These are phyloP conservation scores for Ophioninae sp. DNA, from an alignment of 2,888 invertebrate species.

Conservation along the genomic window DNA sequence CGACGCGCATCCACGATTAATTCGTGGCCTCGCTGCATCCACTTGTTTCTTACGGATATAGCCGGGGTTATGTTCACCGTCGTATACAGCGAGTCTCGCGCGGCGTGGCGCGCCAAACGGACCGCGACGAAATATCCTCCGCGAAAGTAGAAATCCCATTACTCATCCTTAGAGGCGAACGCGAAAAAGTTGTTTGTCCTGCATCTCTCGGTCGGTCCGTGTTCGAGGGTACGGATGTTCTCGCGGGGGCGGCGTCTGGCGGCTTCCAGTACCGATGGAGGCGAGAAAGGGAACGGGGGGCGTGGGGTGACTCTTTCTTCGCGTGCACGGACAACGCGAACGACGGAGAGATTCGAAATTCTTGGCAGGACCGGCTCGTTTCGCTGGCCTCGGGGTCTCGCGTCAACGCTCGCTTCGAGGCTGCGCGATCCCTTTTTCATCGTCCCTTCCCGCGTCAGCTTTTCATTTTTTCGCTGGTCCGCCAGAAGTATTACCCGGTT, in stretches of 20 bases:
- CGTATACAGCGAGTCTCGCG: conserved; percentile 66
- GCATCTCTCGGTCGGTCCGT: conserved; percentile 71
- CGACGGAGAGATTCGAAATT: conserved; percentile 73
- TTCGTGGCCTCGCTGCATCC: conserved; percentile 15
- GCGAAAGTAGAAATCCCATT: conserved; percentile 75
- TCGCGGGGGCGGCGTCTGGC: conserved; percentile 63
- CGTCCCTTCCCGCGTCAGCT: conserved; percentile 30
- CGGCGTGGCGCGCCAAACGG: conserved; percentile 73
- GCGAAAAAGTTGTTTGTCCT: conserved; percentile 79
- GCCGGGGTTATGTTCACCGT: conserved; percentile 65
- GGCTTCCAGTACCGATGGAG: conserved; percentile 55
- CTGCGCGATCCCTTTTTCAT: conserved; percentile 59
- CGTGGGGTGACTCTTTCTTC: conserved; percentile 46
- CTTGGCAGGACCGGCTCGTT: conserved; percentile 77
- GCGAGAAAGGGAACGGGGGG: conserved; percentile 42
- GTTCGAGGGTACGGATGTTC: conserved; percentile 57
- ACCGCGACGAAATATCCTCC: conserved; percentile 75
- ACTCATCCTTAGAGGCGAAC: conserved; percentile 74
- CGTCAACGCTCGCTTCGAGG: conserved; percentile 69
- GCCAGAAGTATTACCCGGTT: conserved; percentile 19
- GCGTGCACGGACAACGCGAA: conserved; percentile 43
- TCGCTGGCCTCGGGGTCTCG: conserved; percentile 71
- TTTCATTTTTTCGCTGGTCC: conserved; percentile 35
- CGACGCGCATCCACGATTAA: conserved; percentile 26
- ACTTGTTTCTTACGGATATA: conserved; percentile 17